Evolutionary conservation across 2,113 vertebrate species (phyloP).

Genomic region (Megaptera novaeangliae): DNA sequence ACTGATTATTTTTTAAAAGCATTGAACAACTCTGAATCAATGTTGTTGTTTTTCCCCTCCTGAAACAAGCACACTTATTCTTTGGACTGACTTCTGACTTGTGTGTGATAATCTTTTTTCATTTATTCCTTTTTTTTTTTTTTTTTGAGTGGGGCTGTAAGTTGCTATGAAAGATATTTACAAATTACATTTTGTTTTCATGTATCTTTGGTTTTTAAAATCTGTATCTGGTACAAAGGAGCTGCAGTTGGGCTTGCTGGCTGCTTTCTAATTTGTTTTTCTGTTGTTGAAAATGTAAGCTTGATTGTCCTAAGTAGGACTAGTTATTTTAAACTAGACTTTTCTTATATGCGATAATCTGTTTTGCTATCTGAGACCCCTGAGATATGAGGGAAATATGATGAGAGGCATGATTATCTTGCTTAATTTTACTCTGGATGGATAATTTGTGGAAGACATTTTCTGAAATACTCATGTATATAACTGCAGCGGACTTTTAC

Average conservation of each 20-base stretch:
- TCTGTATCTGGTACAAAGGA: neutral
- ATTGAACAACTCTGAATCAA: neutral
- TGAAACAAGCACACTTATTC: neutral
- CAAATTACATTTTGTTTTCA: neutral
- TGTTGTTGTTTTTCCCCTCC: neutral
- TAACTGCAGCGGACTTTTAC: slow-evolving; percentile 38
- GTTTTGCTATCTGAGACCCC: slow-evolving; percentile 17
- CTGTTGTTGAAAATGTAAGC: slow-evolving; percentile 18
- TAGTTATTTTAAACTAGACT: neutral
- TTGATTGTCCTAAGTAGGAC: slow-evolving; percentile 31
- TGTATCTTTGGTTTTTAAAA: slow-evolving; percentile 6
- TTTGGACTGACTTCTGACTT: neutral
- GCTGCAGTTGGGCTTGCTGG: neutral
- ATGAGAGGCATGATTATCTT: neutral
- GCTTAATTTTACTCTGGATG: neutral
- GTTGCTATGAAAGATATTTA: slow-evolving; percentile 20
- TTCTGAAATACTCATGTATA: slow-evolving; percentile 26
- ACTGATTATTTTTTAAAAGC: neutral
- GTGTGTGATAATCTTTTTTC: neutral
- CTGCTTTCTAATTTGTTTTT: slow-evolving; percentile 34
- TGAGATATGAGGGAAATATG: neutral
- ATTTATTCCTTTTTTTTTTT: neutral
- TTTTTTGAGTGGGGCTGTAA: neutral
- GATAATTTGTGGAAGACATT: slow-evolving; percentile 55
- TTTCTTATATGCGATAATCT: slow-evolving; percentile 26